Percentiles rank a stretch among this genome's conserved stretches.
These are phyloP conservation scores for Pseudolaguvia tuberculata DNA, from an alignment of 2,113 vertebrate species.

Conservation along the genomic window DNA sequence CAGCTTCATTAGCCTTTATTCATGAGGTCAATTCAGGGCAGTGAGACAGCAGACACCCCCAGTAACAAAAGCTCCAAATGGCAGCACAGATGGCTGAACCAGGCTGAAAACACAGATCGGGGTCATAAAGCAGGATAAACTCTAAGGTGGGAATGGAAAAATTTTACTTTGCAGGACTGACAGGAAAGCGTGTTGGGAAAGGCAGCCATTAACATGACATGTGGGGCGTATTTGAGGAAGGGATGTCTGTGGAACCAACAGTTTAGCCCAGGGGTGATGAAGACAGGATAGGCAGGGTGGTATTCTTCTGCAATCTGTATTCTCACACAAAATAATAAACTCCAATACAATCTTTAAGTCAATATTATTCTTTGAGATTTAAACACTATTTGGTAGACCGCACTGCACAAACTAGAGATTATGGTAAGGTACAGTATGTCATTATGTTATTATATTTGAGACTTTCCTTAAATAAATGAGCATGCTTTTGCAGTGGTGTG, in stretches of 20 bases:
- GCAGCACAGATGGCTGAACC: constrained; percentile 2
- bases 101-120: constrained; percentile 15
- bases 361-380: no score
- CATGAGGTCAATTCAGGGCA: constrained; percentile 9
- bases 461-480: neutral
- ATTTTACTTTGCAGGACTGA: constrained; percentile 26
- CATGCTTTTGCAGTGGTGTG: neutral
- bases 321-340: no score
- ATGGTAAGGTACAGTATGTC: no score
- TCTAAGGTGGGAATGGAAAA: constrained; percentile 42
- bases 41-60: neutral
- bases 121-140: constrained; percentile 22
- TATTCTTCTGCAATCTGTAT: neutral
- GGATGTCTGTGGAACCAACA: neutral
- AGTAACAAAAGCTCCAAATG: constrained; percentile 16
- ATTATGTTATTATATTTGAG: no score
- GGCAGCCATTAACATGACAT: constrained; percentile 12
- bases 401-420: no score
- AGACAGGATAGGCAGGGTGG: constrained; percentile 31
- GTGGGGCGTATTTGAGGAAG: constrained; percentile 5
- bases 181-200: constrained; percentile 38
- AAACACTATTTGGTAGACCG: no score
- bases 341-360: no score
- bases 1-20: neutral
- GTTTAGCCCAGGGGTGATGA: neutral